Evolutionary conservation across 1,140 invertebrate genomes (phyloP).

Genomic region (Teleopsis dalmanni): DNA sequence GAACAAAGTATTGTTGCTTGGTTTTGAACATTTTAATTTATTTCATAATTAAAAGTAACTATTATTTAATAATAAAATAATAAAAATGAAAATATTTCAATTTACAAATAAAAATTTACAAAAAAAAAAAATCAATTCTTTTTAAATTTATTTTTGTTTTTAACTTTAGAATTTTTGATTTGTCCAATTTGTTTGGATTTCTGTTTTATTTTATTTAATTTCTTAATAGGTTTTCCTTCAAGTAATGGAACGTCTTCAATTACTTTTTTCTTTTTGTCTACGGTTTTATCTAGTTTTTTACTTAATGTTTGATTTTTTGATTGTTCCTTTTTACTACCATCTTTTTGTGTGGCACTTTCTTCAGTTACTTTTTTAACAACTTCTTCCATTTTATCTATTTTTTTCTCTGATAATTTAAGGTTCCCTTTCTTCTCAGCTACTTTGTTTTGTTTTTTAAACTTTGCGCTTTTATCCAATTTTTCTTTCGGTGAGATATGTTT

Average conservation of each 20-base stretch:
- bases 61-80: no score
- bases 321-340: not conserved
- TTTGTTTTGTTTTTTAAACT: not conserved
- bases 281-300: not conserved
- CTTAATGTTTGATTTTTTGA: not conserved
- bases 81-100: no score
- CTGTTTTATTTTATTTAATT: conserved; percentile 23
- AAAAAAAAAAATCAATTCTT: no score
- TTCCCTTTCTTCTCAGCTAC: not conserved
- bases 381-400: not conserved
- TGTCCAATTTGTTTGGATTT: conserved; percentile 44
- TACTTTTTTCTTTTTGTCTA: conserved; percentile 1
- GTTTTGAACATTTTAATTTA: no score
- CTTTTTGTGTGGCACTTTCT: not conserved
- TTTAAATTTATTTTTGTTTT: conserved; percentile 18
- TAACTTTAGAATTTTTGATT: conserved; percentile 29
- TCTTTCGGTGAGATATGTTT: not conserved
- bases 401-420: not conserved
- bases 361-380: not conserved
- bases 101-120: no score
- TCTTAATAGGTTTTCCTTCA: conserved; percentile 31
- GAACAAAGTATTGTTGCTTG: no score
- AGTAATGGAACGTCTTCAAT: conserved; percentile 23
- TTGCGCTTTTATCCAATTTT: conserved; percentile 3
- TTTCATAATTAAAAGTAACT: no score